Conservation (phyloP, 1,140 invertebrate species). For the Schlechtendalia chinensis region DNA sequence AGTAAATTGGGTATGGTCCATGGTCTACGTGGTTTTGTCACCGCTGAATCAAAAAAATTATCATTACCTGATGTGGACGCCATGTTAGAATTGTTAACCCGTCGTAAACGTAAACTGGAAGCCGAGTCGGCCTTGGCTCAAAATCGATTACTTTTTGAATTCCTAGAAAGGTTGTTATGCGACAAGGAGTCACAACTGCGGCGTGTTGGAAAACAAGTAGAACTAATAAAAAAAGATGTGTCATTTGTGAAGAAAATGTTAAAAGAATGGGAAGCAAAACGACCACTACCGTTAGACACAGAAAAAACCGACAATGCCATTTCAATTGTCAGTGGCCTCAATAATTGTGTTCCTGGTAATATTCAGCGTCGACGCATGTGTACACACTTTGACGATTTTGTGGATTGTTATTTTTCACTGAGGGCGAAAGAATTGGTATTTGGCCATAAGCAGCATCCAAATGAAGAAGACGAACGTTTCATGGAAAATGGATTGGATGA, state of each 20-base stretch:
- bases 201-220: slow-evolving; percentile 70
- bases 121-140: slow-evolving; percentile 76
- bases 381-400: slow-evolving; percentile 87
- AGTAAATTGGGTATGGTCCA: slow-evolving; percentile 57
- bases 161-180: slow-evolving; percentile 73
- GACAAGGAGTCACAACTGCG: slow-evolving; percentile 73
- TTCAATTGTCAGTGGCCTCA: slow-evolving; percentile 56
- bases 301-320: slow-evolving; percentile 16
- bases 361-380: slow-evolving; percentile 56
- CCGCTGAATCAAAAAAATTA: slow-evolving; percentile 69
- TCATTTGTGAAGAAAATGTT: slow-evolving; percentile 75
- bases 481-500: slow-evolving; percentile 65
- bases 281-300: slow-evolving; percentile 38
- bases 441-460: slow-evolving; percentile 55
- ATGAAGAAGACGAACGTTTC: slow-evolving; percentile 48
- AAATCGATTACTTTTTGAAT: slow-evolving; percentile 78
- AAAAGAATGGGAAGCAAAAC: slow-evolving; percentile 58
- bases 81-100: slow-evolving; percentile 76
- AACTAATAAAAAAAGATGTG: slow-evolving; percentile 76
- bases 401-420: slow-evolving; percentile 80
- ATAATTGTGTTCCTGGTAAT: slow-evolving; percentile 53
- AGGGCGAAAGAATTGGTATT: slow-evolving; percentile 72
- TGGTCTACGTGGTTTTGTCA: slow-evolving; percentile 65
- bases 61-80: slow-evolving; percentile 77
- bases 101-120: slow-evolving; percentile 76